Conservation (phyloP, 2,797 vertebrate species). For the Trematomus bernacchii region DNA sequence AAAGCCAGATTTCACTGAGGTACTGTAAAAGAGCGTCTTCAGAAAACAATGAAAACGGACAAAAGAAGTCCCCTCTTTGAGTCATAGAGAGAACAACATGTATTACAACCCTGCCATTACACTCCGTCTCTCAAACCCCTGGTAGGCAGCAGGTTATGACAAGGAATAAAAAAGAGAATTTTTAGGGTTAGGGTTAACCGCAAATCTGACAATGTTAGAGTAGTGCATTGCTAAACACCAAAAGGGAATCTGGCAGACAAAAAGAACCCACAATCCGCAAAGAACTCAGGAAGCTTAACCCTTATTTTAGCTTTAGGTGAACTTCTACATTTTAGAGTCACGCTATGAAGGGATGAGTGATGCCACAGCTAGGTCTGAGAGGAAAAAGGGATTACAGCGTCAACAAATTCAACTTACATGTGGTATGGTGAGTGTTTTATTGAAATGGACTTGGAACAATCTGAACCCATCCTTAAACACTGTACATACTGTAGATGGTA, state of each 20-base stretch:
- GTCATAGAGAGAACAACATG: no score
- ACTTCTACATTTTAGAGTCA: not conserved
- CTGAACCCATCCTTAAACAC: not conserved
- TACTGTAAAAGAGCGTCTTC: no score
- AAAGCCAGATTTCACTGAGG: no score
- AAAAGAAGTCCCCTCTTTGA: no score
- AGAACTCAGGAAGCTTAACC: not conserved
- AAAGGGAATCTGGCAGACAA: not conserved
- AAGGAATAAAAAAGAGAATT: not conserved
- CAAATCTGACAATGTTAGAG: not conserved
- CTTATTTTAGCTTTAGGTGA: not conserved
- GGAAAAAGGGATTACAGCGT: not conserved
- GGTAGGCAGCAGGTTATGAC: not conserved
- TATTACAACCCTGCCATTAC: no score
- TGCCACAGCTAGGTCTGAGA: not conserved
- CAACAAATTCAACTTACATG: not conserved
- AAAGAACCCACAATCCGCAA: not conserved
- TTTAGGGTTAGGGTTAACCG: not conserved
- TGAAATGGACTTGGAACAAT: not conserved
- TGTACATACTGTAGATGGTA: not conserved
- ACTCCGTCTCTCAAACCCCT: no score
- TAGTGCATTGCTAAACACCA: slow-evolving; percentile 3
- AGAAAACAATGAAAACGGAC: no score
- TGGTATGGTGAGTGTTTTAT: no score
- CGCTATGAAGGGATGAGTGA: not conserved